phyloP scores from a whole-genome alignment of 2,888 invertebrate genomes.

The Zhuqinia jingwanae region DNA sequence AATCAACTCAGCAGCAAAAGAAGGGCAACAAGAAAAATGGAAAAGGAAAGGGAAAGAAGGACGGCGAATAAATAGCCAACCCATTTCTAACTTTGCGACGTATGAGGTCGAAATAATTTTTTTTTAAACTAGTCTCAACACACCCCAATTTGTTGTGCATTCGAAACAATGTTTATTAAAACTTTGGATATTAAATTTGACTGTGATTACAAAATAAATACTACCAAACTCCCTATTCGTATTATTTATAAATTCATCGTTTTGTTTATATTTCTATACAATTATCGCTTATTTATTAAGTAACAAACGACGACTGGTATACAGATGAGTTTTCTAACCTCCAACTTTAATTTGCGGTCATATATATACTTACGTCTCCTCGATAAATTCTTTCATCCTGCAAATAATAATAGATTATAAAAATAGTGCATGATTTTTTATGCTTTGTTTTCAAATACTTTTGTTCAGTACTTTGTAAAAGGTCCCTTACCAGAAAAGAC shows the following conservation, averaged over 20 bases:
- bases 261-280: too few relatives aligned
- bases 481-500: neutral
- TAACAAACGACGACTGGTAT: neutral
- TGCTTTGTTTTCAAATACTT: neutral
- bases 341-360: neutral
- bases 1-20: neutral
- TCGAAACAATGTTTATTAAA: too few relatives aligned
- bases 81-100: too few relatives aligned
- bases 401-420: neutral
- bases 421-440: neutral
- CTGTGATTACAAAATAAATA: too few relatives aligned
- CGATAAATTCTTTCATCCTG: neutral
- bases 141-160: too few relatives aligned
- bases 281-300: neutral
- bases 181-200: too few relatives aligned
- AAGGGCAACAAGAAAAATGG: constrained; percentile 17
- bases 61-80: constrained; percentile 3
- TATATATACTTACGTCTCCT: neutral
- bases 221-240: too few relatives aligned
- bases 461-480: too few relatives aligned
- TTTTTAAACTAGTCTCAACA: too few relatives aligned
- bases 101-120: too few relatives aligned
- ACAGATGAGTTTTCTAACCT: neutral
- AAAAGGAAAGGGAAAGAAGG: constrained; percentile 9
- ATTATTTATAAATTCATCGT: too few relatives aligned